phyloP scores from a whole-genome alignment of 1,140 invertebrate species.

The Tribolium castaneum region DNA sequence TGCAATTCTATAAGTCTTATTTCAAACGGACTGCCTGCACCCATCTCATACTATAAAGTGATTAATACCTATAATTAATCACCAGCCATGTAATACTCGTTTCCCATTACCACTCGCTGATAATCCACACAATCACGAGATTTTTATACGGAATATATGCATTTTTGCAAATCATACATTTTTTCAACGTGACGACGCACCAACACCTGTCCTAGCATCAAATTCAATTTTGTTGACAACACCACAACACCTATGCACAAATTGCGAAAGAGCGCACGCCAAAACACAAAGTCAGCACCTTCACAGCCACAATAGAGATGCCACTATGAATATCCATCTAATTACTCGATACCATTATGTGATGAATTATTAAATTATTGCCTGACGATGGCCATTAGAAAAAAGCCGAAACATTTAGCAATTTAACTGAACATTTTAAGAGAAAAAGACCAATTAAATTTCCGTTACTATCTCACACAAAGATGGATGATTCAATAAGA shows the following conservation, averaged over 20 bases:
- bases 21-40: constrained; percentile 14
- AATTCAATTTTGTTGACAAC: neutral
- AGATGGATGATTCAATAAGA: no score
- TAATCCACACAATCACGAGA: neutral
- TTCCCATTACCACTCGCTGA: constrained; percentile 6
- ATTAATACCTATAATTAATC: constrained; percentile 33
- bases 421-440: no score
- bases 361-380: no score
- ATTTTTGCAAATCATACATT: neutral
- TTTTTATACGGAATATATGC: neutral
- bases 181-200: neutral
- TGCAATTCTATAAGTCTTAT: constrained; percentile 25
- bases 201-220: neutral
- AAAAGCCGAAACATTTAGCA: no score
- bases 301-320: neutral
- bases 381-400: no score
- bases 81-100: constrained; percentile 16
- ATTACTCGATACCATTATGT: no score
- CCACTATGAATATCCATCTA: no score
- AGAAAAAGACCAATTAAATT: no score
- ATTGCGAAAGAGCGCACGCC: neutral
- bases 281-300: neutral
- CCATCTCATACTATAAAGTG: constrained; percentile 20
- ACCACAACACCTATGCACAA: neutral
- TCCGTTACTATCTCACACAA: no score